A percentile compares a stretch with the other conserved stretches of the same genome.
These are phyloP conservation scores for Corythoichthys intestinalis DNA, from an alignment of 2,113 vertebrate species.

Conservation along the genomic window DNA sequence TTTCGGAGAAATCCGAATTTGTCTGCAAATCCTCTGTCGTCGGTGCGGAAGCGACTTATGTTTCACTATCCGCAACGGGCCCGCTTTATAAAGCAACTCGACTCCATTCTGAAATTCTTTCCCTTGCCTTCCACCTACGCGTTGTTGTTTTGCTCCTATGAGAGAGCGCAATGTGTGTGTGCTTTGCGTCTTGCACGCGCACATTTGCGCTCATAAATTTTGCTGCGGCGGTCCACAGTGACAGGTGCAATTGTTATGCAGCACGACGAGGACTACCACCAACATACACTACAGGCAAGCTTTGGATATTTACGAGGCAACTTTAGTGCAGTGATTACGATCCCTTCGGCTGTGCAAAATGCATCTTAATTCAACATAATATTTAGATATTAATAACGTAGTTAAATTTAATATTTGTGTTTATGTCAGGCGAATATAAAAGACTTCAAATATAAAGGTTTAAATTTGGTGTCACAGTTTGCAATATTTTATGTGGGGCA, in stretches of 20 bases:
- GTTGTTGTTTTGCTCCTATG: constrained; percentile 81
- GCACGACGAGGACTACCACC: constrained; percentile 83
- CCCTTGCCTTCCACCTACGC: constrained; percentile 91
- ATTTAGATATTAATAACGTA: neutral
- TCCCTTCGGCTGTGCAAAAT: neutral
- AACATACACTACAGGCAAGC: constrained; percentile 54
- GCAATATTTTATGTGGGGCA: too few relatives aligned
- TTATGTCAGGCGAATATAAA: neutral
- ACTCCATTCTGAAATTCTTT: constrained; percentile 85
- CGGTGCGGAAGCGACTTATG: neutral
- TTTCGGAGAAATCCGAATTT: neutral
- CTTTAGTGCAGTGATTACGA: neutral
- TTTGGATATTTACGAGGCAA: constrained; percentile 46
- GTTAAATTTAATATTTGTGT: neutral
- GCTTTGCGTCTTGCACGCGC: constrained; percentile 87
- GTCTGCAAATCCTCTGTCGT: neutral
- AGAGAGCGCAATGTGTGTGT: constrained; percentile 56
- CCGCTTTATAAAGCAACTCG: constrained; percentile 76
- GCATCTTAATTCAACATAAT: neutral
- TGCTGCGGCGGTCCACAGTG: constrained; percentile 88
- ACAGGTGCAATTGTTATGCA: constrained; percentile 99
- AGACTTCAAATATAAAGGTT: neutral
- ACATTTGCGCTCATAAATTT: constrained; percentile 94
- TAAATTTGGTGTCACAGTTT: too few relatives aligned
- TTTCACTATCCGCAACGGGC: constrained; percentile 22